Base-by-base conservation (phyloP, 2,888 invertebrate species). In the Cynaeus angustus region DNA sequence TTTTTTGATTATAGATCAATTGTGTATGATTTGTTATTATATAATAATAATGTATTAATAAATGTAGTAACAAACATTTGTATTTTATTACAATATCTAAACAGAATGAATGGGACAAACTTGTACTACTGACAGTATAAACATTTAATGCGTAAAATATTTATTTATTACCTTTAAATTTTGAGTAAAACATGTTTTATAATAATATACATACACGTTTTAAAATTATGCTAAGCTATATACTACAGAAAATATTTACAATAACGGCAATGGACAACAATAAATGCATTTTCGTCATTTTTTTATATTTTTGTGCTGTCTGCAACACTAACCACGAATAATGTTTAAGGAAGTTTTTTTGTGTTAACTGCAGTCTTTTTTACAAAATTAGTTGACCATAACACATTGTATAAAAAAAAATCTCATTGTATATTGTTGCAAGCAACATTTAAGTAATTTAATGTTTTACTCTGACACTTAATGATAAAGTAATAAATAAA, bases 261-360 rank as follows among this genome's bases (percentile, higher is more conserved):
- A 3, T 62, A 50, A 62, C 61, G 28, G 46, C 62, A 62, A 62
- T 62, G 30, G 48, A 62, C 62, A 62, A 62, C 45, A 59, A 59
- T 62, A 62, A 62, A 62, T 62, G 62, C 50, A 50, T 21, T 43
- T 21, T 28, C 16, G 8, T 62, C 50, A 14, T 12, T 26, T 28
- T 26, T 21, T n/a, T 12, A 12, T 33, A 37, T 38, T 9, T 30
- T 59, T 59, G 59, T 59, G 59, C 55, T 33, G n/a, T 41, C 12
- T 53, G 33, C 37, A 53, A 53, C 53, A 53, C 6, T 53, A 13
- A 53, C 37, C 14, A 21, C 12, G 6, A 50, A 30, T 12, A 26
- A 26, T 30, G 21, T 14, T 9, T 14, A 10, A 28, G 45, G 45
- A 45, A 59, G 45, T 46, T 28, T 37, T 45, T 13, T 10, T 5